Percentiles rank a stretch among this genome's conserved stretches.
These are phyloP conservation scores for Camponotus pennsylvanicus DNA, from an alignment of 1,140 invertebrate species.

Conservation along the genomic window DNA sequence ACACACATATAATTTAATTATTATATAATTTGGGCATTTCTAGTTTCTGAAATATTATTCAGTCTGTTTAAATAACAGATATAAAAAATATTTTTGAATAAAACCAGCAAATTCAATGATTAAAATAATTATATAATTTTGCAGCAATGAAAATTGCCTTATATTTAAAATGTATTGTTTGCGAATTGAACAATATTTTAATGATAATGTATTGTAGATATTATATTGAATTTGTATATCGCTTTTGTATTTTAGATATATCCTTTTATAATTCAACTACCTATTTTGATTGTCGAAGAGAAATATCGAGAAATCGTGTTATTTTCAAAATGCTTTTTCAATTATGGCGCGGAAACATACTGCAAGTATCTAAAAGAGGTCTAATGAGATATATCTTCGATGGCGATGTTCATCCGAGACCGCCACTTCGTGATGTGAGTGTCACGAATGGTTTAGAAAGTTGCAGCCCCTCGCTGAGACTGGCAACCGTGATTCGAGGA, in stretches of 20 bases:
- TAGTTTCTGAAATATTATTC: background rate
- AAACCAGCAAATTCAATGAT: background rate
- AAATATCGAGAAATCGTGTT: background rate
- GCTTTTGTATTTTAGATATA: background rate
- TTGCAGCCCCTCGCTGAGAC: slow-evolving; percentile 28
- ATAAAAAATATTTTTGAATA: background rate
- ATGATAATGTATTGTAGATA: background rate
- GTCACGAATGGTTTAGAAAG: slow-evolving; percentile 64
- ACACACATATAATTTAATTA: background rate
- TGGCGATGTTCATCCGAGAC: slow-evolving; percentile 11
- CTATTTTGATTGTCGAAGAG: background rate
- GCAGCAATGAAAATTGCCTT: background rate
- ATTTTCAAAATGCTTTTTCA: background rate
- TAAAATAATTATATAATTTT: background rate
- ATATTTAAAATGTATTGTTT: background rate
- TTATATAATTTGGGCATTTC: no score
- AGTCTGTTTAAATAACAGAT: background rate
- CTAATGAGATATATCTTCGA: background rate
- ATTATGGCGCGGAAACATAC: background rate
- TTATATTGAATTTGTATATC: background rate
- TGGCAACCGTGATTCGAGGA: slow-evolving; percentile 52
- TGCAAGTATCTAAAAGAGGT: slow-evolving; percentile 13
- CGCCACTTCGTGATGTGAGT: slow-evolving; percentile 48
- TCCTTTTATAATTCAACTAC: background rate
- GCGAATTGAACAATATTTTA: background rate